Evolutionary conservation across 2,888 invertebrate genomes (phyloP), one percentile per base, ranked within the genome.

Genomic region (Limulus polyphemus): DNA sequence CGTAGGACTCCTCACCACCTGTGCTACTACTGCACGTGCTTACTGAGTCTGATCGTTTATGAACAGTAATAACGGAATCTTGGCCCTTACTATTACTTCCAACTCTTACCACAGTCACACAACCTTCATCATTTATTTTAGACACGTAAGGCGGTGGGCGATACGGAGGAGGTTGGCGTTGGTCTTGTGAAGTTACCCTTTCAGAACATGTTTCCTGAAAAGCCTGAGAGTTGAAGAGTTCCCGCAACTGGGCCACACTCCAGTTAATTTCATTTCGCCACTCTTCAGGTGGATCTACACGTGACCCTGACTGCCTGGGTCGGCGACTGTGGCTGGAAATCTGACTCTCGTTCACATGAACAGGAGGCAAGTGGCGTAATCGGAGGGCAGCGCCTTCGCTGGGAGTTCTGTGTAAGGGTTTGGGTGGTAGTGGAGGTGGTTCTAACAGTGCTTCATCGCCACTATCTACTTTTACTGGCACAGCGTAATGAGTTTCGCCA

Each of bases 331-430:
- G 64, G 46, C 65, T 60, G 10, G 62, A 59, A 5, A 67, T 54
- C 51, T 69, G 67, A 47, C 63, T 63, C 54, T 65, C 62, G 14
- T 79, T 82, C 69, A 83, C 81, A 71, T 84, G 84, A 47, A 83
- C 84, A 1, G 83, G 83, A 61, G 83, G 83, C 69, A 83, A 78
- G 71, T 83, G 83, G 74, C 82, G 81, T 55, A 83, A 74, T 47
- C 70, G 63, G 1, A 62, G 57, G 55, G 66, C 61, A n/a, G 54
- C 9, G 5, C 62, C 63, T 56, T 56, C 62, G 47, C 32, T 56
- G 48, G 47, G 49, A 13, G 57, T 49, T 46, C 63, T 13, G 12
- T 32, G 14, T 13, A 51, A 13, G 10, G 14, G 16, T n/a, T 50
- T 47, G n/a, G 14, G 47, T n/a, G 61, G 9, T 57, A 52, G 14